Evolutionary conservation across 2,888 invertebrate species (phyloP), one percentile per base, ranked within the genome.

Genomic region (Temnothorax rugatulus): DNA sequence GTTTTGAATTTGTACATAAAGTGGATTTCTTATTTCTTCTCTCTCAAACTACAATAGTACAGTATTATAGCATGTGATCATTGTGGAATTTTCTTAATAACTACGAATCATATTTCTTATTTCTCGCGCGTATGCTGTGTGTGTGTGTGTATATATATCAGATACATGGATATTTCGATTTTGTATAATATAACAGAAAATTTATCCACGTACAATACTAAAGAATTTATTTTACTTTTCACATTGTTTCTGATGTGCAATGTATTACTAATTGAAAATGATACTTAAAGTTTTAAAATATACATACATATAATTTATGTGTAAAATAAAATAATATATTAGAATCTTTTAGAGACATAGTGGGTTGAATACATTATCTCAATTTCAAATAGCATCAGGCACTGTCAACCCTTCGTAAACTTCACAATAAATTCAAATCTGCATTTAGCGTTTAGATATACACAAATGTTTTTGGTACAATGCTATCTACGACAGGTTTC

Each of bases 331-430:
- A 76, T 81, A n/a, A 68, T 34, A 38, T 54, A 61, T 61, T 74
- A 74, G 29, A 84, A 69, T 34, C 18, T 76, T 52, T 86, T 82
- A 83, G 68, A 86, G 74, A 89, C 66, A 77, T 86, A 90, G 84
- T 87, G 85, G 86, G 84, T 89, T 86, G 84, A 90, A 90, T 88
- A 86, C 74, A 88, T 86, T 87, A 71, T 73, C 38, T 52, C 74
- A 76, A 84, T 86, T 88, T 87, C 82, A 76, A 88, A 88, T 90
- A 90, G 87, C 89, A 91, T 91, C 89, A 92, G 93, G 92, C 93
- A 92, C 92, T 92, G 90, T 91, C 90, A 91, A 92, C 92, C 91
- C 88, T 91, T 89, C 73, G 84, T 89, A 87, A 84, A 88, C 87
- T 87, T 85, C 84, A 86, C 77, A 84, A 85, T 86, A 76, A 86